Percentiles rank a stretch among this genome's conserved stretches.
These are phyloP conservation scores for Syrista parreyssii DNA, from an alignment of 2,888 invertebrate genomes.

Conservation along the genomic window DNA sequence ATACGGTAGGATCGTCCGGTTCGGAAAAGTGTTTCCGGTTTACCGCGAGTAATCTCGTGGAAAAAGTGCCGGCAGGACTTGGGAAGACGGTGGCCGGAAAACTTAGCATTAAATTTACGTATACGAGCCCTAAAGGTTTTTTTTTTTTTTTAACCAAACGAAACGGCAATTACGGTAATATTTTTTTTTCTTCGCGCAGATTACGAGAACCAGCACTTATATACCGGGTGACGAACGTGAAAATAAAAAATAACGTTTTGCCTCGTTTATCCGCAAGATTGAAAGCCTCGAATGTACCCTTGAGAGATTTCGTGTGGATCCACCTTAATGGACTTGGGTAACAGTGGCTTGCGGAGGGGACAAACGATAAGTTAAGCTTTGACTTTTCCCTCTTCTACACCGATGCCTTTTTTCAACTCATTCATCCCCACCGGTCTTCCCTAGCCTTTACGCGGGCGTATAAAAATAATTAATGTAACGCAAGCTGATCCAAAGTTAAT, in stretches of 20 bases:
- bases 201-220: not conserved
- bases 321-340: not conserved
- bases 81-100: not conserved
- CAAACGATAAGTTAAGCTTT: not conserved
- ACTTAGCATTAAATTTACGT: not conserved
- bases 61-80: not conserved
- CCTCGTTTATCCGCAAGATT: no score
- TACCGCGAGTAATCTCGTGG: not conserved
- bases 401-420: not conserved
- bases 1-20: not conserved
- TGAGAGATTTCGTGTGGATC: not conserved
- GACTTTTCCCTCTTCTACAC: not conserved
- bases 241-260: no score
- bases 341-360: not conserved
- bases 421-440: not conserved
- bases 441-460: no score
- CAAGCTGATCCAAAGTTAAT: not conserved
- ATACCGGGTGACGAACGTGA: not conserved
- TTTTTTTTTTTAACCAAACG: no score
- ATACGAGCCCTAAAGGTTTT: no score
- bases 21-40: not conserved
- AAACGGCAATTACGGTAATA: not conserved
- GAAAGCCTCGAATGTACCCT: not conserved
- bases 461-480: not conserved
- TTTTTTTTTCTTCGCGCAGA: not conserved